Evolutionary conservation across 2,797 vertebrate genomes (phyloP).

Genomic region (Alfaro cultratus): DNA sequence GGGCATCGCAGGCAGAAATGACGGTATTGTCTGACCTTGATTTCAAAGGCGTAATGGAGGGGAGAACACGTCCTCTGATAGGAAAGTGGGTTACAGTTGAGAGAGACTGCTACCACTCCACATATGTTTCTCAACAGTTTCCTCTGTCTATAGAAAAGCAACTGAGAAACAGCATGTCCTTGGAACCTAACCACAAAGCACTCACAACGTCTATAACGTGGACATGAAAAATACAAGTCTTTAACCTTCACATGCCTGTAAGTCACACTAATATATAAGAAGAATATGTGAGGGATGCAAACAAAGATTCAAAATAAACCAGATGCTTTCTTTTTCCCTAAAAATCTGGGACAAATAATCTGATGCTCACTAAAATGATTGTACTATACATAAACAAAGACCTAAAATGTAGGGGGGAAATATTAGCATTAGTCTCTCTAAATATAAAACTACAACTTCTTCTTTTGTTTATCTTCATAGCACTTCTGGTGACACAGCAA

Average conservation of each 20-base stretch:
- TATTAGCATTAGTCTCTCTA: neutral
- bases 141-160: conserved; percentile 61
- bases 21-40: conserved; percentile 71
- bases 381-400: neutral
- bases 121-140: conserved; percentile 67
- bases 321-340: neutral
- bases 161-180: conserved; percentile 71
- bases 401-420: neutral
- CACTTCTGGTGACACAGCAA: conserved; percentile 18
- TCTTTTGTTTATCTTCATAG: conserved; percentile 12
- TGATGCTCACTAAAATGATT: neutral
- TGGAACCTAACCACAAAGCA: conserved; percentile 75
- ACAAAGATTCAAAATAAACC: neutral
- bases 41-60: conserved; percentile 59
- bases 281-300: neutral
- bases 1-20: conserved; percentile 55
- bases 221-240: conserved; percentile 14
- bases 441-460: conserved; percentile 18
- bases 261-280: conserved; percentile 6
- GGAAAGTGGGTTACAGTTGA: conserved; percentile 80
- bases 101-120: conserved; percentile 47
- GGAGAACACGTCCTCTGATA: conserved; percentile 63
- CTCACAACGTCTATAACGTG: conserved; percentile 36
- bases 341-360: neutral
- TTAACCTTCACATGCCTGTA: neutral